Evolutionary conservation across 1,140 invertebrate genomes (phyloP).

Genomic region (Melanaphis sacchari): DNA sequence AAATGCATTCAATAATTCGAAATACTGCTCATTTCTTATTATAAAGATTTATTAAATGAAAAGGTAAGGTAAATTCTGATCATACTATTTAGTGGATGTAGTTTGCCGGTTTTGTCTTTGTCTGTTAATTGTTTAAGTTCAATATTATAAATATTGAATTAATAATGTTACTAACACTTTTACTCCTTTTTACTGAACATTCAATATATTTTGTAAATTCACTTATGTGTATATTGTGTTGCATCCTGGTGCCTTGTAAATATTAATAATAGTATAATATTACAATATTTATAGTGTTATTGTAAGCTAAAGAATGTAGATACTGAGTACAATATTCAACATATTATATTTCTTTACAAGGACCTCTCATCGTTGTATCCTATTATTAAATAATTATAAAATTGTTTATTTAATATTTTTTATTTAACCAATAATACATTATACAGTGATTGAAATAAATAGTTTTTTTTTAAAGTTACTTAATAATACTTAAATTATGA

Average conservation of each 20-base stretch:
- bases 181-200: neutral
- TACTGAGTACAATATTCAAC: neutral
- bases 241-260: neutral
- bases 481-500: neutral
- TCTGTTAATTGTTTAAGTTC: neutral
- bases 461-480: neutral
- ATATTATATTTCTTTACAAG: neutral
- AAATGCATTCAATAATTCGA: too few relatives aligned
- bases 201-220: neutral
- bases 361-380: too few relatives aligned
- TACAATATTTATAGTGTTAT: too few relatives aligned
- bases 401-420: neutral
- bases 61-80: neutral
- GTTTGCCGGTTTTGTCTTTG: neutral
- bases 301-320: neutral
- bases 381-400: too few relatives aligned
- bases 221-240: constrained; percentile 23
- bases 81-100: neutral
- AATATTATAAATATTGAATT: neutral
- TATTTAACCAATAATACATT: neutral
- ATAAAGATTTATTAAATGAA: neutral
- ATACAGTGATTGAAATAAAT: neutral
- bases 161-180: neutral
- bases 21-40: too few relatives aligned
- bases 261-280: neutral